Conservation (phyloP, 2,888 invertebrate genomes). For the Stenodema calcarata region DNA sequence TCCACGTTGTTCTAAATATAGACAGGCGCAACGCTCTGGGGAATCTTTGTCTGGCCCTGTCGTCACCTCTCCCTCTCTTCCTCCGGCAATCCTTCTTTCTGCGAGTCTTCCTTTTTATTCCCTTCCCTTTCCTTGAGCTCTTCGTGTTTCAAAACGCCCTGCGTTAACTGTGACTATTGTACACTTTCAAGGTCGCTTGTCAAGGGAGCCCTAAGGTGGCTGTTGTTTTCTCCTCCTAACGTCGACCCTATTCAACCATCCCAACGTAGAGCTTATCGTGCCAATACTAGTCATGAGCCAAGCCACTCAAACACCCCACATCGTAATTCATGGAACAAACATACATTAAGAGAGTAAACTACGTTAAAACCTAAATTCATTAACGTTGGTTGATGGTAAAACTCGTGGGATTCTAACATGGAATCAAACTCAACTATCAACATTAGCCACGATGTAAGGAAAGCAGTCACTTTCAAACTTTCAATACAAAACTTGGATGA, state of each 20-base stretch:
- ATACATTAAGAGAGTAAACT: no score
- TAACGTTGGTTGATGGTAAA: no score
- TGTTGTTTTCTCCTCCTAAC: not conserved
- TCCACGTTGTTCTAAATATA: conserved; percentile 11
- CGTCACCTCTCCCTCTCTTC: conserved; percentile 12
- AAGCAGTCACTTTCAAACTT: no score
- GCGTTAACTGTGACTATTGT: conserved; percentile 28
- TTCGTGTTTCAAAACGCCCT: not conserved
- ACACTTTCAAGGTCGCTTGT: not conserved
- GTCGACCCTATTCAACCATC: not conserved
- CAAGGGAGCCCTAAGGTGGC: not conserved
- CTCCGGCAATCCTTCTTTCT: not conserved
- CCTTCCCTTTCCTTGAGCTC: not conserved
- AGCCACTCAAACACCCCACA: no score
- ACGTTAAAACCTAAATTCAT: no score
- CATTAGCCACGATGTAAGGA: no score
- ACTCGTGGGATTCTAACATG: no score
- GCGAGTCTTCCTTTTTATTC: not conserved
- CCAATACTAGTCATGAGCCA: no score
- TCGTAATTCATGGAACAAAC: no score
- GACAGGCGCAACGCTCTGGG: not conserved
- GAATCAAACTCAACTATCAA: no score
- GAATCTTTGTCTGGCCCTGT: conserved; percentile 6
- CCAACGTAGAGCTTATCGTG: not conserved
- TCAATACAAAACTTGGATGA: no score